Conservation (phyloP, 2,888 invertebrate genomes). For the Nebria brevicollis region DNA sequence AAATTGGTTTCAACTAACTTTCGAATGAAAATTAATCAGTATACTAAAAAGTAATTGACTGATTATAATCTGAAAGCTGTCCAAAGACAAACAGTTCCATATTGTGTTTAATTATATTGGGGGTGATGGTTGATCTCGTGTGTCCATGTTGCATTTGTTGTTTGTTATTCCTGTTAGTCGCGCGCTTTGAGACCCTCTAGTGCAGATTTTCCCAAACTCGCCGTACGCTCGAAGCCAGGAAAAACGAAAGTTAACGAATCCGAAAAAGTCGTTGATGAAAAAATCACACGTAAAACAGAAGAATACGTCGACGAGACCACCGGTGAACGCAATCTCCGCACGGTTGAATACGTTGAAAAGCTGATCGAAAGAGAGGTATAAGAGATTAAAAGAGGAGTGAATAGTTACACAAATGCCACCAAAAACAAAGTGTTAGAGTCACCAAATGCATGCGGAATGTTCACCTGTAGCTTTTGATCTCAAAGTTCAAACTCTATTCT, state of each 20-base stretch:
- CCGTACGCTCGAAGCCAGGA: conserved; percentile 87
- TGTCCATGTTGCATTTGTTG: conserved; percentile 22
- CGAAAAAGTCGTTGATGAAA: conserved; percentile 89
- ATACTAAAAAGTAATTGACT: not conserved
- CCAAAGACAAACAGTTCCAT: not conserved
- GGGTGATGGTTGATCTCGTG: conserved; percentile 12
- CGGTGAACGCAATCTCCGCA: conserved; percentile 87
- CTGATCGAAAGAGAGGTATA: conserved; percentile 94
- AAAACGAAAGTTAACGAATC: conserved; percentile 87
- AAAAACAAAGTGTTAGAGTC: not conserved
- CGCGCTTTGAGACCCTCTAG: conserved; percentile 69
- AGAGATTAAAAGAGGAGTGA: not conserved
- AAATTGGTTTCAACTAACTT: conserved; percentile 13
- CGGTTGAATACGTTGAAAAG: conserved; percentile 94
- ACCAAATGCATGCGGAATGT: conserved; percentile 26
- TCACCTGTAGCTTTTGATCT: not conserved
- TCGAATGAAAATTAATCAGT: conserved; percentile 15
- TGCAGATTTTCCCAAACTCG: conserved; percentile 83
- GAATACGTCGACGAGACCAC: conserved; percentile 88
- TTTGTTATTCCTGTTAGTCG: conserved; percentile 48
- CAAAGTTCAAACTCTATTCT: not conserved
- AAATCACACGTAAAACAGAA: conserved; percentile 86
- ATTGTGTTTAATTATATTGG: conserved; percentile 2
- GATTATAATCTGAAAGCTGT: not conserved
- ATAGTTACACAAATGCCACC: not conserved